phyloP scores from a whole-genome alignment of 2,113 vertebrate species.

The Sisor rabdophorus region DNA sequence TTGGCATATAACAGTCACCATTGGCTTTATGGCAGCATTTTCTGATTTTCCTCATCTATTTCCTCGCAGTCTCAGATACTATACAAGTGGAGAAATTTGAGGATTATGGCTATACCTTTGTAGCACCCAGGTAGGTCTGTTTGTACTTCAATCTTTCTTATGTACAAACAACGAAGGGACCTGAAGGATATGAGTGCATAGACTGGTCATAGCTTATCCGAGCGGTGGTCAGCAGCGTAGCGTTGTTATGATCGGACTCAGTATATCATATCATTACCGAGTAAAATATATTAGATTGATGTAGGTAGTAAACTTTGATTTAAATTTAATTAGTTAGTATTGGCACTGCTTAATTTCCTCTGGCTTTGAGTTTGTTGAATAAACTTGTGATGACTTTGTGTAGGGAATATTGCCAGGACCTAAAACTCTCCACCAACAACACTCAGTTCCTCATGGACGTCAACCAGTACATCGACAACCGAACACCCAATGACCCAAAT shows the following conservation, averaged over 20 bases:
- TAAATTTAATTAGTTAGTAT: background rate
- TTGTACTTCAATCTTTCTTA: background rate
- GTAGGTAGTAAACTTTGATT: background rate
- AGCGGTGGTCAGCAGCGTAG: constrained; percentile 19
- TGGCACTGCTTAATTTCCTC: background rate
- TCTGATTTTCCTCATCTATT: constrained; percentile 3
- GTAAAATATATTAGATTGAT: background rate
- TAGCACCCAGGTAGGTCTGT: constrained; percentile 87
- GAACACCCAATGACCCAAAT: constrained; percentile 77
- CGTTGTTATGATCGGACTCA: constrained; percentile 31
- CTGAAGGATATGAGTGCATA: background rate
- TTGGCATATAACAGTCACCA: background rate
- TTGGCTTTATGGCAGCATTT: background rate
- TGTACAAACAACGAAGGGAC: constrained; percentile 7
- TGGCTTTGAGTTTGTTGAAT: background rate
- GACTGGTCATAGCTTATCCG: constrained; percentile 18
- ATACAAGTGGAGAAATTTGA: constrained; percentile 83
- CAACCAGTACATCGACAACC: constrained; percentile 84
- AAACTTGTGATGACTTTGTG: constrained; percentile 52
- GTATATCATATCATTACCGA: background rate
- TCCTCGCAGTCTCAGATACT: constrained; percentile 78
- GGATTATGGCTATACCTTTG: constrained; percentile 83
- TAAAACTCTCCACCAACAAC: constrained; percentile 89
- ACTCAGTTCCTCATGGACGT: constrained; percentile 93
- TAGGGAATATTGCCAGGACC: constrained; percentile 91